Percentiles rank a stretch among this genome's conserved stretches.
Evolutionary conservation across 1,140 invertebrate species (phyloP).

Genomic region (Catajapyx aquilonaris): DNA sequence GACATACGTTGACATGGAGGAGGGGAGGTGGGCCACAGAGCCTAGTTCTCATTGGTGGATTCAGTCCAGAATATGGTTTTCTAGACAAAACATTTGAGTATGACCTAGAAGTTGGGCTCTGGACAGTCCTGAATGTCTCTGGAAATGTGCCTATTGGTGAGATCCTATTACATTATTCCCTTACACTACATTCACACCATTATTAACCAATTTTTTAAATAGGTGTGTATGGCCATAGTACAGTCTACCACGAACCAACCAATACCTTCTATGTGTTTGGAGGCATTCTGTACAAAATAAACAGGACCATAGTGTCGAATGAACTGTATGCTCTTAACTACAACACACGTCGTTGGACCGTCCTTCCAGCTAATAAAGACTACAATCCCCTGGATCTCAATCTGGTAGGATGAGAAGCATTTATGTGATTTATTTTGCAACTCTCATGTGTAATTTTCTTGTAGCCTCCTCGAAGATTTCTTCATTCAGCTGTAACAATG

Average conservation of each 20-base stretch:
- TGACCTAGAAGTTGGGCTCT: conserved; percentile 44
- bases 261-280: conserved; percentile 80
- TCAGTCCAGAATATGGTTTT: conserved; percentile 55
- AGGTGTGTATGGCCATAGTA: conserved; percentile 73
- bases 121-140: conserved; percentile 38
- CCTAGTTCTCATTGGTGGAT: conserved; percentile 70
- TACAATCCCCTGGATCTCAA: too few relatives aligned
- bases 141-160: conserved; percentile 49
- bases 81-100: conserved; percentile 63
- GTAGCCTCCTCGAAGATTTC: conserved; percentile 49
- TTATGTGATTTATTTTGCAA: not conserved
- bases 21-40: conserved; percentile 48
- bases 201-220: too few relatives aligned
- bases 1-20: conserved; percentile 66
- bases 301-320: conserved; percentile 44
- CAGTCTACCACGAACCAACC: conserved; percentile 59
- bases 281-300: conserved; percentile 54
- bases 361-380: conserved; percentile 47
- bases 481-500: conserved; percentile 72
- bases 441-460: conserved; percentile 12
- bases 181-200: too few relatives aligned
- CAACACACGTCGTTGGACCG: conserved; percentile 48
- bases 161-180: too few relatives aligned
- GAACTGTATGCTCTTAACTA: conserved; percentile 58
- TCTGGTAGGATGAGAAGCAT: too few relatives aligned